Conservation (phyloP, 2,797 vertebrate species). For the Myripristis murdjan region DNA sequence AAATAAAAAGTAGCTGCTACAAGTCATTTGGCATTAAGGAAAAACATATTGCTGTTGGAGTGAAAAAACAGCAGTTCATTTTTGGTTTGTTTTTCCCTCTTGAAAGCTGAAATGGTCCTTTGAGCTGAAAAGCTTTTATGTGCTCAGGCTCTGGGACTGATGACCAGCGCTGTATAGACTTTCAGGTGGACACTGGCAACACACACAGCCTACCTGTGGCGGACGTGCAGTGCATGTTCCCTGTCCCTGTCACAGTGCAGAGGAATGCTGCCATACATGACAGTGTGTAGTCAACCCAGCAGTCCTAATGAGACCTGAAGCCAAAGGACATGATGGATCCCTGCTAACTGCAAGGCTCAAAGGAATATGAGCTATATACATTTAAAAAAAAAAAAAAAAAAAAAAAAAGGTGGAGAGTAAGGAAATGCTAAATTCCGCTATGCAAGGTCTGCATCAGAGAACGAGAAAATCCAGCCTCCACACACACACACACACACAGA, state of each 20-base stretch:
- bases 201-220: conserved; percentile 87
- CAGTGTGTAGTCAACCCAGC: conserved; percentile 79
- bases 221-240: conserved; percentile 86
- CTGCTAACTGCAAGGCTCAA: not conserved
- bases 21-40: not conserved
- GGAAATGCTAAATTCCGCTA: conserved; percentile 1
- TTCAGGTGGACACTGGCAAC: not conserved
- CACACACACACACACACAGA: not conserved
- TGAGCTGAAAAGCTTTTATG: not conserved
- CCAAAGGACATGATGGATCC: conserved; percentile 36
- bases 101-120: not conserved
- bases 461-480: conserved; percentile 16
- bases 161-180: no score
- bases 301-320: conserved; percentile 38
- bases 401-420: not conserved
- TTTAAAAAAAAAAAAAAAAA: not conserved
- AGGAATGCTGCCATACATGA: conserved; percentile 84
- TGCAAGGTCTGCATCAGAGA: conserved; percentile 27
- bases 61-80: not conserved
- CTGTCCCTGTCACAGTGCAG: conserved; percentile 81
- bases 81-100: not conserved
- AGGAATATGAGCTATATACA: conserved; percentile 1
- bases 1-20: not conserved
- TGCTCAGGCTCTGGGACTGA: not conserved
- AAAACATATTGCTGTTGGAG: not conserved